These are phyloP conservation scores for Cariama cristata DNA, from an alignment of 2,113 vertebrate species.

Conservation along the genomic window DNA sequence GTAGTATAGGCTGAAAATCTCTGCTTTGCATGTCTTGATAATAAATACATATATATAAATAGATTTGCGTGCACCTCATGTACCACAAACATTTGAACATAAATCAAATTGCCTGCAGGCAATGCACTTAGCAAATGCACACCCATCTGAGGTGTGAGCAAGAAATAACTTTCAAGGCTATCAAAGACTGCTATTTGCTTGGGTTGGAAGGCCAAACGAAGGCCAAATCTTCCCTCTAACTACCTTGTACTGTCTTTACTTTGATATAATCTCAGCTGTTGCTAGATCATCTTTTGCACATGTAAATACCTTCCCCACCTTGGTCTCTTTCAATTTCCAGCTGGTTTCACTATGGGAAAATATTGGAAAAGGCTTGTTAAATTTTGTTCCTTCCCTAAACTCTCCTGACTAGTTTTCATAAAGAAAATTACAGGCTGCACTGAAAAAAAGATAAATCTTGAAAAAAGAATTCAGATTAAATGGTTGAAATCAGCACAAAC, in stretches of 20 bases:
- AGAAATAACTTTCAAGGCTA: conserved; percentile 32
- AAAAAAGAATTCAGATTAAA: background rate
- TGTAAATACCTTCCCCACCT: conserved; percentile 1
- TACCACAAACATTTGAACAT: conserved; percentile 28
- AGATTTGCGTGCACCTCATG: background rate
- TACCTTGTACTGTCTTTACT: background rate
- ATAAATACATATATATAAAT: conserved; percentile 22
- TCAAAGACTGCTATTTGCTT: conserved; percentile 9
- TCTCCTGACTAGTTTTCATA: background rate
- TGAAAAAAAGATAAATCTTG: background rate
- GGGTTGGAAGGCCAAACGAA: background rate
- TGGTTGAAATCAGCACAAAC: background rate
- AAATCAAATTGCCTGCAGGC: background rate
- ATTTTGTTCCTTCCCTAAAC: background rate
- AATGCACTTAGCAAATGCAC: background rate
- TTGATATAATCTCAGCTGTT: conserved; percentile 28
- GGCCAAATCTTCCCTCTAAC: background rate
- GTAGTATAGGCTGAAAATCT: background rate
- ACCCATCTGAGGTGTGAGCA: conserved; percentile 10
- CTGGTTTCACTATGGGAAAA: background rate
- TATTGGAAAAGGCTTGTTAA: background rate
- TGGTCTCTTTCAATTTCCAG: background rate
- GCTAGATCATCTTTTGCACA: background rate
- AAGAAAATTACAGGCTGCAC: background rate
- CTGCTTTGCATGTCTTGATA: conserved; percentile 17